Evolutionary conservation across 1,140 invertebrate genomes (phyloP), one percentile per base, ranked within the genome.

Genomic region (Anthonomus grandis): DNA sequence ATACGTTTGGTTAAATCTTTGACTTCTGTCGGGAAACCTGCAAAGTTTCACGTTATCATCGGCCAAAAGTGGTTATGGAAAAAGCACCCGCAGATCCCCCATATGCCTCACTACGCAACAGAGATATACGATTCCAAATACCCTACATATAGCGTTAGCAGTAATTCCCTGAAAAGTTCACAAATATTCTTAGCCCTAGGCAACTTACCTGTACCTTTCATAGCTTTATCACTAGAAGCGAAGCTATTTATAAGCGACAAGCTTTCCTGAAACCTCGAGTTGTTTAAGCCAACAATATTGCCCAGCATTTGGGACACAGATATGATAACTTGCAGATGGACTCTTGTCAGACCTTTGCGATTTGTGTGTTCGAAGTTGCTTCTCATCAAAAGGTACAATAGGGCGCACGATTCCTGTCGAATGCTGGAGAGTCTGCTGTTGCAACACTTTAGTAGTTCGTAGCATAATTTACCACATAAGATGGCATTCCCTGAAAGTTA

Each of bases 171-270:
- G 8, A 45, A 23, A 45, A 22, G 18, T 27, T 31, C 13, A 27
- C 17, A 41, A 18, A 24, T 9, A 45, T 12, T 22, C 12, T 47
- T 10, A 23, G 3, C 42, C 10, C n/a, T n/a, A n/a, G n/a, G n/a
- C n/a, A 18, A 45, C 57, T 70, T 72, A 84, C 83, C 85, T 50
- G 89, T 91, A 64, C 87, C 87, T 75, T 94, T 93, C 89, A 96
- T 95, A 5, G 86, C 90, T 78, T 94, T 94, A 72, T 96, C 93
- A 57, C 89, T 93, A 8, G 84, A 86, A 0, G 93, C 92, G 71
- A 93, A 95, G 68, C 89, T 94, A 69, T 95, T 95, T 64, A 96
- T 93, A 5, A 95, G 81, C 0, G 91, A 92, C 0, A 96, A 74
- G 62, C 89, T 92, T 74, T 95, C 93, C 79, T 94, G 90, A 73